Percentiles rank a stretch among this genome's conserved stretches.
phyloP scores from a whole-genome alignment of 1,140 invertebrate species.

The Drepana arcuata region DNA sequence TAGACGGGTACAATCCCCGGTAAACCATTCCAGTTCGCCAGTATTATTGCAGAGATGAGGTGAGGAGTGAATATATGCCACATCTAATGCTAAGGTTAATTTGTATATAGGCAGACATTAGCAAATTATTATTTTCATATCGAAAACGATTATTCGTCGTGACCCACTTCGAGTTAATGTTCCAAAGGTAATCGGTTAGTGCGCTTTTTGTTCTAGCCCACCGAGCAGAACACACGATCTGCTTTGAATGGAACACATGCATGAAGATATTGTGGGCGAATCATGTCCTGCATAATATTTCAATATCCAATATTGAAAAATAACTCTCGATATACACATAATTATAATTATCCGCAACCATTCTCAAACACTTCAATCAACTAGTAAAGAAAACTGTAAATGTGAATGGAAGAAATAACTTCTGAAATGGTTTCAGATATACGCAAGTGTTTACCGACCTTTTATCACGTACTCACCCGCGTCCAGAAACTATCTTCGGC shows the following conservation, averaged over 20 bases:
- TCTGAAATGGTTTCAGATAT: too few species aligned
- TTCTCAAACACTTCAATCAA: too few species aligned
- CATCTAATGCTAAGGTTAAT: slow-evolving; percentile 6
- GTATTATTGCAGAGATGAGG: too few species aligned
- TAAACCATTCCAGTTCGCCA: too few species aligned
- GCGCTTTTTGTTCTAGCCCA: slow-evolving; percentile 21
- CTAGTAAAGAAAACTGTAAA: too few species aligned
- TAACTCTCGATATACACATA: too few species aligned
- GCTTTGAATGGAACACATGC: slow-evolving; percentile 6
- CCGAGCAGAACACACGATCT: slow-evolving; percentile 23
- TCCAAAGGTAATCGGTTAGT: slow-evolving; percentile 7
- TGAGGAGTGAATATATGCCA: too few species aligned
- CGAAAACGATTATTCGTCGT: slow-evolving; percentile 2
- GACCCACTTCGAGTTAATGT: slow-evolving; percentile 14
- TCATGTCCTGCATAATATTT: too few species aligned
- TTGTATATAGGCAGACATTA: slow-evolving; percentile 1
- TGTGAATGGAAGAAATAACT: too few species aligned
- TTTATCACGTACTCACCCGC: background rate
- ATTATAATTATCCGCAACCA: too few species aligned
- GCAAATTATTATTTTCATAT: slow-evolving; percentile 1
- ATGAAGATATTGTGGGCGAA: slow-evolving; percentile 1
- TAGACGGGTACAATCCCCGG: too few species aligned
- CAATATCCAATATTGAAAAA: too few species aligned
- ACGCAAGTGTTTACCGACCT: background rate
- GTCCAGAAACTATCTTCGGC: background rate